phyloP scores from a whole-genome alignment of 2,888 invertebrate species.

The Apodemia duryi region DNA sequence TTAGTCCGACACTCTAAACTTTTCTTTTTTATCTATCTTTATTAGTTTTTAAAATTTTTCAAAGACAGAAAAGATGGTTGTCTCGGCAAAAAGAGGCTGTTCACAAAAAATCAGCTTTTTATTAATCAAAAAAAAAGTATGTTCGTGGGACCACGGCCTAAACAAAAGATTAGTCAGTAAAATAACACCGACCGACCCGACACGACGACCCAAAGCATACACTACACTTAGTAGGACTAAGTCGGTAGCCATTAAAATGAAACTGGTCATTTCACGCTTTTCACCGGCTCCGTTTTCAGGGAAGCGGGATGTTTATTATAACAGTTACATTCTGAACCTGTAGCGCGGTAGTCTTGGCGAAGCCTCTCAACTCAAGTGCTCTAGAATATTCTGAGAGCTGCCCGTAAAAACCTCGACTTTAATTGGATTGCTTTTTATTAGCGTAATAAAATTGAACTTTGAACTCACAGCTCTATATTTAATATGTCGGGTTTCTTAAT shows the following conservation, averaged over 20 bases:
- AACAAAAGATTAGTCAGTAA: too few species aligned
- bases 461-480: constrained; percentile 41
- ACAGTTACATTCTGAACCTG: constrained; percentile 52
- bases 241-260: neutral
- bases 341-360: constrained; percentile 37
- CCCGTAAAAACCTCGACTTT: constrained; percentile 64
- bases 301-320: constrained; percentile 30
- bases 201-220: too few species aligned
- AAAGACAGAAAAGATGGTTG: too few species aligned
- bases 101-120: too few species aligned
- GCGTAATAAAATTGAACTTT: constrained; percentile 72
- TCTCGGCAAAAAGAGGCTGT: too few species aligned
- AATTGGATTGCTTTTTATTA: constrained; percentile 76
- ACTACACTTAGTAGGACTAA: neutral
- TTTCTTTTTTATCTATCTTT: too few species aligned
- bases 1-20: too few species aligned
- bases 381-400: constrained; percentile 44
- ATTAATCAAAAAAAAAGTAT: too few species aligned
- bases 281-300: neutral
- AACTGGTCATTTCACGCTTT: neutral
- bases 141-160: too few species aligned
- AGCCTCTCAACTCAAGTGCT: constrained; percentile 49
- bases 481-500: constrained; percentile 39
- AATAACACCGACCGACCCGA: too few species aligned
- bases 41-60: too few species aligned